Evolutionary conservation across 2,113 vertebrate genomes (phyloP), one percentile per base, ranked within the genome.

Genomic region (Deroptyus accipitrinus): DNA sequence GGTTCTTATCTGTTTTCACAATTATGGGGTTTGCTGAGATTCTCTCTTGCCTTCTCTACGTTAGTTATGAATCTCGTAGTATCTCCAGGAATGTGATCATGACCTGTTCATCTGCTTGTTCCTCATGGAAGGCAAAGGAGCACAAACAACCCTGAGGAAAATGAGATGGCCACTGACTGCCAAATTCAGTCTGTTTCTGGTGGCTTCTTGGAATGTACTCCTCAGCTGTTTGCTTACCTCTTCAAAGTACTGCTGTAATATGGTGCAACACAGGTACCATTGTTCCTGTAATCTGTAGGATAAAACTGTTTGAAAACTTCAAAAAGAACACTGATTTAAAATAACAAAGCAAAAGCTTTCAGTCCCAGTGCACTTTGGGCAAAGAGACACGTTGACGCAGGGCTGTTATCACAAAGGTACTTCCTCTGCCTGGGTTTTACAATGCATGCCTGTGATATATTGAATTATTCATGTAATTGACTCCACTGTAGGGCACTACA

Each of bases 291-390:
- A 96, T 94, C 95, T 91, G n/a, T 35, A 66, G 90, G 92, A 86
- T 92, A 96, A 88, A 96, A 88, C 77, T 84, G 67, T 92, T 94
- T 92, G 95, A 90, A 95, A 88, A 94, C 95, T 96, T 97, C 94
- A 94, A 95, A 96, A 92, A 95, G 95, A 75, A 42, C 68, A 82
- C 27, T 68, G 69, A 79, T 78, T 92, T 52, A 76, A 93, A 90
- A 75, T 76, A 86, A 28, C 48, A 83, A 81, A 84, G 59, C 27
- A 44, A 94, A 96, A 95, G 52, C 52, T 90, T 79, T 88, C 86
- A 82, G 62, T 88, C 23, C 15, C 55, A 48, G 61, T 27, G 51
- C 73, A 84, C 83, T 72, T 68, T 52, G 62, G 92, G 83, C 64
- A 76, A 80, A 88, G 80, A 93, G 73, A 94, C 70, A 68, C 13